Base-by-base conservation (phyloP, 2,888 invertebrate genomes). In the Cheilosia vernalis region DNA sequence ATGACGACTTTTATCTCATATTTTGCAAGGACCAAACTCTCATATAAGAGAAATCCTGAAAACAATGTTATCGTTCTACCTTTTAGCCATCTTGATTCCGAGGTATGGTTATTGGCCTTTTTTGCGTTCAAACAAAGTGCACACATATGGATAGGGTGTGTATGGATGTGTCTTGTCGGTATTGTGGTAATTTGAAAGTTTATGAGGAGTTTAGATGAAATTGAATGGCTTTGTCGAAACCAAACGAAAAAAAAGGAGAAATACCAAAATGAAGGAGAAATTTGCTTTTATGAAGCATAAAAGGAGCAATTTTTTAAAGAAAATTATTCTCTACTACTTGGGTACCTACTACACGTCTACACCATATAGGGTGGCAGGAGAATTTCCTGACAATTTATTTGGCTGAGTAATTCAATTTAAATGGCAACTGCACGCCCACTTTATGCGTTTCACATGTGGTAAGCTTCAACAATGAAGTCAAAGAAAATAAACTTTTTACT, bases 181-280 rank as follows among this genome's bases (percentile, higher is more conserved):
- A 81, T 81, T 85, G 81, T 67, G 73, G 86, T 82, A 82, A 86
- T 86, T 86, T 82, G 86, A 82, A 86, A 77, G 86, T 86, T 86
- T 86, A 86, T 73, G 86, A 82, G 86, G 86, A 86, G 82, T 86
- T 86, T 86, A 86, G 86, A 77, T 73, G 77, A 86, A 86, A 86
- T 86, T 86, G 86, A 86, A 86, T 82, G 77, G 82, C 77, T 73
- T 56, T 78, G 69, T 63, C 51, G 30, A 51, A 78, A 69, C 73
- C 64, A 73, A 77, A 64, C 47, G 72, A 70, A 69, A 55, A 51
- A 58, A 42, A 66, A 37, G 49, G 4, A 58, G n/a, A 21, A 73
- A 56, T 49, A 60, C 40, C 33, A 80, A 70, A 60, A 84, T 79
- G 73, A 67, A 83, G 64, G 63, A 56, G 83, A 80, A 84, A 84